Base-by-base conservation (phyloP, 2,888 invertebrate species). In the Zootermopsis nevadensis region DNA sequence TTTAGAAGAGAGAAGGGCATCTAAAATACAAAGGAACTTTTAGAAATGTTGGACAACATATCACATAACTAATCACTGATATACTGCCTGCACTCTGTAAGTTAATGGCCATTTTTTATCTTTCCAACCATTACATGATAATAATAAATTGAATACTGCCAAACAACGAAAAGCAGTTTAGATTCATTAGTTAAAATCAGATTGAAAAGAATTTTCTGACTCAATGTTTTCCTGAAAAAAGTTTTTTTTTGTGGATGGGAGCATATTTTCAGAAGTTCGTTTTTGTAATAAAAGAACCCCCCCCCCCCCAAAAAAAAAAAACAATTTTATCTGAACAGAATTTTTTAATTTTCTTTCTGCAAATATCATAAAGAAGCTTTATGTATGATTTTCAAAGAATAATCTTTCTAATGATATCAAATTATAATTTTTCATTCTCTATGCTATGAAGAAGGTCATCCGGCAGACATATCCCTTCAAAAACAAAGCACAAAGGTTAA, bases 381-480 rank as follows among this genome's bases (percentile, higher is more conserved):
- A 38, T n/a, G n/a, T 74, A 38, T 10, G 42, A 74, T 74, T 38
- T 74, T 74, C 35, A n/a, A 74, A 74, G 74, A 74, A 74, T 74
- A 27, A 38, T 74, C 74, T 38, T 38, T 38, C 24, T 74, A 38
- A 74, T 69, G 69, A 31, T 74, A 38, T n/a, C 1, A 74, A 69
- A 69, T 27, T 15, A 33, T 74, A n/a, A 33, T 42, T 38, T 74
- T 38, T 38, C 24, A 6, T 38, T 74, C n/a, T n/a, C 42, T 33
- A 42, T n/a, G 38, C 38, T 38, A 42, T 38, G 35, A 74, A 38
- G 8, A 24, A 38, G 27, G 74, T 31, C 38, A 33, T 33, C n/a
- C n/a, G 60, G 48, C 48, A 48, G 19, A 48, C 3, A 48, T 19
- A 48, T 48, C 19, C 48, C 48, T 19, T 48, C 19, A 19, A 27